Evolutionary conservation across 2,113 vertebrate species (phyloP).

Genomic region (Manacus vitellinus): DNA sequence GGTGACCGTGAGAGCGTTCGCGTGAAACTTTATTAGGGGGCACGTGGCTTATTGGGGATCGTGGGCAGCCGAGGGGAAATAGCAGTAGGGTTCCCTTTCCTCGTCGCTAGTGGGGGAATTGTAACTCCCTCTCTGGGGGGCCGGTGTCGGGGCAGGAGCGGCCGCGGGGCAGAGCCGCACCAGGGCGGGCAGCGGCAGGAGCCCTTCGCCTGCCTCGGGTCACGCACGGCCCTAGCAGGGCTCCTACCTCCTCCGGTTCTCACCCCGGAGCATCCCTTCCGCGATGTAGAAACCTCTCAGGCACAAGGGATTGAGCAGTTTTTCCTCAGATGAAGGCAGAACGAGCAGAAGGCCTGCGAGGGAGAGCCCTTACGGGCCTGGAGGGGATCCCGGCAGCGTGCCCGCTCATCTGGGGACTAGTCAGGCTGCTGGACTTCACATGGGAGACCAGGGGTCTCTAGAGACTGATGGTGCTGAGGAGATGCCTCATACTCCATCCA

Average conservation of each 20-base stretch:
- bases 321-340: neutral
- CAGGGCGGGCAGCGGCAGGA: no score
- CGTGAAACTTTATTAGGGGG: neutral
- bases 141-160: neutral
- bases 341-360: neutral
- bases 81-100: neutral
- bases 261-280: neutral
- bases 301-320: neutral
- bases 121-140: neutral
- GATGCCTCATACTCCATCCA: fast-evolving
- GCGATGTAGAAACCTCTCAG: neutral
- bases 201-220: neutral
- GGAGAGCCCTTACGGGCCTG: neutral
- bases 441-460: fast-evolving
- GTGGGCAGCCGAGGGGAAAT: neutral
- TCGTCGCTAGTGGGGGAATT: neutral
- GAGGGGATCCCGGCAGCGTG: neutral
- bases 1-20: neutral
- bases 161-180: neutral
- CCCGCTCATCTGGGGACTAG: fast-evolving
- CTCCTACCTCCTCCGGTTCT: neutral
- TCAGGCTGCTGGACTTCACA: neutral
- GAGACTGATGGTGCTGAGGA: fast-evolving
- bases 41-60: neutral
- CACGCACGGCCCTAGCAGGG: neutral